Evolutionary conservation across 2,888 invertebrate species (phyloP), one percentile per base, ranked within the genome.

Genomic region (Drosophila austrosaltans): DNA sequence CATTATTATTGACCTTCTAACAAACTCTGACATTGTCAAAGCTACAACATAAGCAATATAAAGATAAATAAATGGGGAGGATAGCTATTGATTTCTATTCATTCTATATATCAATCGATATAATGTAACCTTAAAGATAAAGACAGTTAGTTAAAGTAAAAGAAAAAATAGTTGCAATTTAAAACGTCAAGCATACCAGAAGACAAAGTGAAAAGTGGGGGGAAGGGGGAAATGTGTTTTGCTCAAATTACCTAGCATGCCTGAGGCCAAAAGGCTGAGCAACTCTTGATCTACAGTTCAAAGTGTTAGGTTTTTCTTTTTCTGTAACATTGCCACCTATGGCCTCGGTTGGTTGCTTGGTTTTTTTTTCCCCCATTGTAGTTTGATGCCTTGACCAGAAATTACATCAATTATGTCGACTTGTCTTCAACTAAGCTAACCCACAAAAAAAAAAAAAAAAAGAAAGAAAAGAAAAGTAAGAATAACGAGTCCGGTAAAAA

Each of bases 401-500:
- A 84, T 88, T 84, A 84, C 83, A 84, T 88, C 83, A 84, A 84
- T 84, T 86, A 84, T 87, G 66, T 67, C 74, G 87, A 81, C 83
- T 80, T 82, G 81, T 78, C 87, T 76, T 82, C 88, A 69, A 70
- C 88, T 75, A 74, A 79, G 80, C 88, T 69, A 66, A 78, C 80
- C 86, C 73, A 79, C 2, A 28, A 28, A 28, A 28, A 28, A 28
- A 36, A 32, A 32, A 1, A 5, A 32, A n/a, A n/a, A n/a, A 36
- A 36, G 3, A 32, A 32, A 32, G 5, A 5, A 32, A 32, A 36
- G 2, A 83, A 85, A 78, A 75, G 86, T 83, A 88, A 88, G 89
- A 83, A 88, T 88, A 88, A 83, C 89, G 83, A 83, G 74, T 48
- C 65, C 44, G 65, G 63, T 53, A 72, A 73, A 70, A 63, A 75